Percentiles rank a stretch among this genome's conserved stretches.
These are phyloP conservation scores for Dasyprocta punctata DNA, from an alignment of 2,113 vertebrate species.

Conservation along the genomic window DNA sequence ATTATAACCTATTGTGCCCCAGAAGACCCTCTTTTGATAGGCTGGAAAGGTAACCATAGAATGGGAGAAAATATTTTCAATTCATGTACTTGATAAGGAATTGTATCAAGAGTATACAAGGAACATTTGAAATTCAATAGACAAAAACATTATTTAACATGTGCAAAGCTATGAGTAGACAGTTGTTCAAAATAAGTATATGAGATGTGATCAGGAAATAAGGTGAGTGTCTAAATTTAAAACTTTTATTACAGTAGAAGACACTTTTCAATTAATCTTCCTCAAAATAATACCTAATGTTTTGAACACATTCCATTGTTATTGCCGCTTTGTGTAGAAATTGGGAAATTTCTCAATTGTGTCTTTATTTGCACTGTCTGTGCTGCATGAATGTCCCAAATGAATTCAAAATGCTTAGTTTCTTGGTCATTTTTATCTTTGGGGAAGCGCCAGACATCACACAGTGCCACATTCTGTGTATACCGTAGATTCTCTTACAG, in stretches of 20 bases:
- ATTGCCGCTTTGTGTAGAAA: neutral
- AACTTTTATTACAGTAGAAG: neutral
- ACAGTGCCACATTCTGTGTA: neutral
- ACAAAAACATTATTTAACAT: neutral
- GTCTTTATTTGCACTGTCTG: neutral
- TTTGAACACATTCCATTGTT: neutral
- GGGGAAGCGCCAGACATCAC: neutral
- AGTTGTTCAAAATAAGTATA: neutral
- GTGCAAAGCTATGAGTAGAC: neutral
- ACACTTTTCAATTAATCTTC: neutral
- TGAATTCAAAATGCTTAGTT: neutral
- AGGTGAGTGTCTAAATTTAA: neutral
- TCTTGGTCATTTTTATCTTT: neutral
- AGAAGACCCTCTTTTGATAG: neutral
- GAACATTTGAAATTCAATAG: neutral
- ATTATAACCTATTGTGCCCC: neutral
- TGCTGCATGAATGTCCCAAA: neutral
- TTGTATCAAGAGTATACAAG: neutral
- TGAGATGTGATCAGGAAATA: neutral
- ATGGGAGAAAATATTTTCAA: neutral
- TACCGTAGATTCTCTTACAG: accelerated
- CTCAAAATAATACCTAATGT: neutral
- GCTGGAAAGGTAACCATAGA: neutral
- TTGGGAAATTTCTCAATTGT: neutral
- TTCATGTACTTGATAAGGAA: neutral